phyloP scores from a whole-genome alignment of 2,797 vertebrate genomes.

The Poeciliopsis gracilis region DNA sequence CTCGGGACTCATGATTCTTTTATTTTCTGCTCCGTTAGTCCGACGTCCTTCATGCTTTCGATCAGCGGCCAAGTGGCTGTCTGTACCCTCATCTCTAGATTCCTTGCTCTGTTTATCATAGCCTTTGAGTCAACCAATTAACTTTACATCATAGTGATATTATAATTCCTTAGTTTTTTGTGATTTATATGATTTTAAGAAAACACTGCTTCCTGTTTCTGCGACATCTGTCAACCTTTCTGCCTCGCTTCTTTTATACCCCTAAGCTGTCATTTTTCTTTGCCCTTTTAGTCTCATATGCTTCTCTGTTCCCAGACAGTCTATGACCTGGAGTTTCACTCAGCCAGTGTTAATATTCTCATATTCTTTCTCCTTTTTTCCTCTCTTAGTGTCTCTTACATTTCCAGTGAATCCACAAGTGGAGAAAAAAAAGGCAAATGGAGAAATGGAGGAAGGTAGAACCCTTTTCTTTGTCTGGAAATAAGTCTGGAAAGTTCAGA shows the following conservation, averaged over 20 bases:
- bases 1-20: conserved; percentile 68
- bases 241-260: conserved; percentile 23
- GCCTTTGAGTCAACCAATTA: conserved; percentile 11
- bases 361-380: conserved; percentile 12
- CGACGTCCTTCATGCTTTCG: conserved; percentile 46
- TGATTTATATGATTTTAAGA: neutral
- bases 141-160: neutral
- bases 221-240: conserved; percentile 58
- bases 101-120: conserved; percentile 37
- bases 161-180: neutral
- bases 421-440: conserved; percentile 52
- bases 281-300: conserved; percentile 18
- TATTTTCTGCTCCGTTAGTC: conserved; percentile 77
- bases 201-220: conserved; percentile 45
- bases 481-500: conserved; percentile 70
- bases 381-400: conserved; percentile 16
- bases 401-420: conserved; percentile 39
- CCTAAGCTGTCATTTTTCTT: conserved; percentile 39
- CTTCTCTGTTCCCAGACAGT: conserved; percentile 8
- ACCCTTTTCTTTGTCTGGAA: conserved; percentile 62
- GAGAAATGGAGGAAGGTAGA: conserved; percentile 54
- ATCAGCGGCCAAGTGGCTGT: conserved; percentile 45
- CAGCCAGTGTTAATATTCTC: conserved; percentile 12
- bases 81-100: conserved; percentile 25
- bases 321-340: conserved; percentile 44